These are phyloP conservation scores for Etheostoma nigrum DNA, from an alignment of 2,797 vertebrate genomes.

Conservation along the genomic window DNA sequence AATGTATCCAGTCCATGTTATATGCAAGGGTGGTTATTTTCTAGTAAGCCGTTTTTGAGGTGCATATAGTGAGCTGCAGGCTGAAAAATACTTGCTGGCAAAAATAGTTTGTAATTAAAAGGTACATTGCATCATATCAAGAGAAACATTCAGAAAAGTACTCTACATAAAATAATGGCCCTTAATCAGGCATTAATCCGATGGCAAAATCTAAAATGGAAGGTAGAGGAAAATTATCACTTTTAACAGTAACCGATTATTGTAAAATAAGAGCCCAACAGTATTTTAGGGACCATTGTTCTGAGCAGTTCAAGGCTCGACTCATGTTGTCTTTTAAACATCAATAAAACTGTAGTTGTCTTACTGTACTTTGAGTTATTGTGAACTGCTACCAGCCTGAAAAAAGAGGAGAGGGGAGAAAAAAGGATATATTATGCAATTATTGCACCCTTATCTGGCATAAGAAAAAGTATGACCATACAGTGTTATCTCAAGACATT, in stretches of 20 bases:
- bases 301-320: constrained; percentile 12
- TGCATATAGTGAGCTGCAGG: constrained; percentile 2
- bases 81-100: constrained; percentile 28
- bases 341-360: neutral
- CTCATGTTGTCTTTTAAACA: constrained; percentile 17
- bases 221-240: constrained; percentile 3
- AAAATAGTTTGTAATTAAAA: constrained; percentile 41
- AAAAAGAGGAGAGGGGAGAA: neutral
- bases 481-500: constrained; percentile 6
- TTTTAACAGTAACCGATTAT: constrained; percentile 10
- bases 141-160: constrained; percentile 14
- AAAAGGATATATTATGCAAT: constrained; percentile 6
- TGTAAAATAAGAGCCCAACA: constrained; percentile 6
- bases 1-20: constrained; percentile 15
- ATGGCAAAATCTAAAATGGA: constrained; percentile 14
- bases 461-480: constrained; percentile 12
- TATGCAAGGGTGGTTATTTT: constrained; percentile 22
- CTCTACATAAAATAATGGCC: constrained; percentile 48
- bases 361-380: neutral
- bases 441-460: constrained; percentile 29
- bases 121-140: constrained; percentile 13
- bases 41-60: neutral
- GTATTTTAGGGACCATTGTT: constrained; percentile 16
- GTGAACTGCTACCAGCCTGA: constrained; percentile 21
- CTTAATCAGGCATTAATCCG: constrained; percentile 23